A percentile compares a stretch with the other conserved stretches of the same genome.
Conservation (phyloP, 2,113 vertebrate species). For the Pluvialis apricaria region DNA sequence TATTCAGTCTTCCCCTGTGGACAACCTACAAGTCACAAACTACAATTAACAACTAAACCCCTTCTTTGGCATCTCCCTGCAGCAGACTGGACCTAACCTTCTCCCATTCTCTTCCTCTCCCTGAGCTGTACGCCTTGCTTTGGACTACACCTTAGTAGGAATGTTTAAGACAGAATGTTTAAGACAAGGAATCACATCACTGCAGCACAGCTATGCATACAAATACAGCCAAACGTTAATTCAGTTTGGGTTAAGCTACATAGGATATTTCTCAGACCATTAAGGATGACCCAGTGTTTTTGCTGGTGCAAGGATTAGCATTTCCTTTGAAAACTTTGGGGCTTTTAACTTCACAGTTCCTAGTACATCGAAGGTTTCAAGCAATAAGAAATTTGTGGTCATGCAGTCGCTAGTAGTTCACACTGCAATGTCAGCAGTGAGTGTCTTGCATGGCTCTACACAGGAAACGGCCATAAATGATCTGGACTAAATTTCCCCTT, state of each 20-base stretch:
- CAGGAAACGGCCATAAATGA: constrained; percentile 17
- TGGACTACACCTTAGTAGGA: not conserved
- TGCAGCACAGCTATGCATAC: not conserved
- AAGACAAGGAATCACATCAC: not conserved
- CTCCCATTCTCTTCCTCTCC: not conserved
- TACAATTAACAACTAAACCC: not conserved
- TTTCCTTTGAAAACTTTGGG: not conserved
- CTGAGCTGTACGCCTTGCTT: fast-evolving
- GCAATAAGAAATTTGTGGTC: not conserved
- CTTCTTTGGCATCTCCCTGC: not conserved
- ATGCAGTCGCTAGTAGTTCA: not conserved
- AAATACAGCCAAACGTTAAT: not conserved
- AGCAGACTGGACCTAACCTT: not conserved
- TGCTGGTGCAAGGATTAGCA: not conserved
- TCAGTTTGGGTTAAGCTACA: not conserved
- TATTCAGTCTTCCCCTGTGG: not conserved
- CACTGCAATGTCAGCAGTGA: not conserved
- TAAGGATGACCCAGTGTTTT: not conserved
- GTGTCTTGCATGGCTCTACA: not conserved
- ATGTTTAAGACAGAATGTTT: not conserved
- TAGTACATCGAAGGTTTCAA: not conserved
- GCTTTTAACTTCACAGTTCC: not conserved
- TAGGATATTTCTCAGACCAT: not conserved
- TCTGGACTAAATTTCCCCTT: constrained; percentile 10
- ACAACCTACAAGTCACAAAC: not conserved